Evolutionary conservation across 2,797 vertebrate species (phyloP).

Genomic region (Columba guinea): DNA sequence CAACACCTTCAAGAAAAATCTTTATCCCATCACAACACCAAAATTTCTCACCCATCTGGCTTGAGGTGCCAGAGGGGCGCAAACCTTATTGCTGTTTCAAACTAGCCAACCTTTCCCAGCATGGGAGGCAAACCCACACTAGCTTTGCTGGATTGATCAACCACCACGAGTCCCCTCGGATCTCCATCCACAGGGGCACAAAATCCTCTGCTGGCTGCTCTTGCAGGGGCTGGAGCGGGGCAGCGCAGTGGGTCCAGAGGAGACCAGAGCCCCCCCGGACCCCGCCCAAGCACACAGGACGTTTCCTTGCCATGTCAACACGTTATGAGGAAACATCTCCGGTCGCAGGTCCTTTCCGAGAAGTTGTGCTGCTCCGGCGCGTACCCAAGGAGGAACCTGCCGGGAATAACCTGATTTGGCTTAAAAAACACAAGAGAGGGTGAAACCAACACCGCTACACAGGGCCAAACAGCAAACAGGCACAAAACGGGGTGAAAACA

Average conservation of each 20-base stretch:
- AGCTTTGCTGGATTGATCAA: neutral
- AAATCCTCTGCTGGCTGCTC: neutral
- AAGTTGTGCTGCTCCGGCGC: neutral
- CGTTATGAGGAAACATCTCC: rapidly evolving
- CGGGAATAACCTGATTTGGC: neutral
- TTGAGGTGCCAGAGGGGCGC: neutral
- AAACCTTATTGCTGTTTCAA: neutral
- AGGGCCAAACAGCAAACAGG: too few relatives aligned
- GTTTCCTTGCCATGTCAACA: neutral
- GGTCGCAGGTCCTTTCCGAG: neutral
- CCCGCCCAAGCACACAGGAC: rapidly evolving
- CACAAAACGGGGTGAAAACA: rapidly evolving
- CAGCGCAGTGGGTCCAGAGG: rapidly evolving
- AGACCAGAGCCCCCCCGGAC: neutral
- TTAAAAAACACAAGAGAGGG: neutral
- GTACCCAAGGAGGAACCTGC: neutral
- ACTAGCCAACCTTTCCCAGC: neutral
- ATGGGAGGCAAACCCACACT: rapidly evolving
- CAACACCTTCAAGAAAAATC: neutral
- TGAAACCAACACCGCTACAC: neutral
- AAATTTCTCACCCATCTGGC: neutral
- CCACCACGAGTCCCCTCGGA: rapidly evolving
- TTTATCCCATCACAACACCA: rapidly evolving
- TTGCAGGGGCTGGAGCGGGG: neutral
- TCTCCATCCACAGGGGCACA: neutral